Evolutionary conservation across 2,888 invertebrate species (phyloP).

Genomic region (Eulithis testata): DNA sequence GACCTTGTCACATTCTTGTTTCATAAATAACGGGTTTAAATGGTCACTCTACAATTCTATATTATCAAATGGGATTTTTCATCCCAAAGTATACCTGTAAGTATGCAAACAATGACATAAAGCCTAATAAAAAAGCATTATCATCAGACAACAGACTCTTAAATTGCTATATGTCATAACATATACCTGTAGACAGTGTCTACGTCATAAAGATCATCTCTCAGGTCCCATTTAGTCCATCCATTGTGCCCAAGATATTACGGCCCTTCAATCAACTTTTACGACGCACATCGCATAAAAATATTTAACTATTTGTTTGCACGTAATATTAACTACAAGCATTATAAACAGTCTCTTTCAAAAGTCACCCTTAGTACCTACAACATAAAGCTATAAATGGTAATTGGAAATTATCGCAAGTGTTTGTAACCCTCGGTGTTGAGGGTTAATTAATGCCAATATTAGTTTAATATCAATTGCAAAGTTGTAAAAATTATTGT

Average conservation of each 20-base stretch:
- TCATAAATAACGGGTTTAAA: neutral
- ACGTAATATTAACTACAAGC: constrained; percentile 74
- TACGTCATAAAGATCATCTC: constrained; percentile 48
- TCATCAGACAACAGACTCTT: too few relatives aligned
- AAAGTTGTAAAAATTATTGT: constrained; percentile 49
- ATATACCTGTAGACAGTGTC: constrained; percentile 37
- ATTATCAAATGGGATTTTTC: too few relatives aligned
- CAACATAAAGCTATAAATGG: constrained; percentile 38
- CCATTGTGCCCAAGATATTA: constrained; percentile 63
- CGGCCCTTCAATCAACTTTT: constrained; percentile 78
- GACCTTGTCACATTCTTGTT: neutral
- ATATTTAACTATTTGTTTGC: constrained; percentile 83
- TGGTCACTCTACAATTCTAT: neutral
- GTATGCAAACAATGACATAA: too few relatives aligned
- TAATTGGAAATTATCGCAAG: constrained; percentile 13
- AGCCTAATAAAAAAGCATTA: too few relatives aligned
- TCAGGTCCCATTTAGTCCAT: constrained; percentile 57
- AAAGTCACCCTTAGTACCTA: constrained; percentile 45
- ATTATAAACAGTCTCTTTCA: constrained; percentile 40
- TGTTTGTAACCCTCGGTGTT: constrained; percentile 39
- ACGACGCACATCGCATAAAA: constrained; percentile 80
- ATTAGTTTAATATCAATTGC: constrained; percentile 57
- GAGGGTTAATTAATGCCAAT: constrained; percentile 67
- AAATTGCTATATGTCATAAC: neutral
- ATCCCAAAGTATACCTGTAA: too few relatives aligned